A percentile compares a stretch with the other conserved stretches of the same genome.
phyloP scores from a whole-genome alignment of 1,140 invertebrate genomes.

The Orussus abietinus region DNA sequence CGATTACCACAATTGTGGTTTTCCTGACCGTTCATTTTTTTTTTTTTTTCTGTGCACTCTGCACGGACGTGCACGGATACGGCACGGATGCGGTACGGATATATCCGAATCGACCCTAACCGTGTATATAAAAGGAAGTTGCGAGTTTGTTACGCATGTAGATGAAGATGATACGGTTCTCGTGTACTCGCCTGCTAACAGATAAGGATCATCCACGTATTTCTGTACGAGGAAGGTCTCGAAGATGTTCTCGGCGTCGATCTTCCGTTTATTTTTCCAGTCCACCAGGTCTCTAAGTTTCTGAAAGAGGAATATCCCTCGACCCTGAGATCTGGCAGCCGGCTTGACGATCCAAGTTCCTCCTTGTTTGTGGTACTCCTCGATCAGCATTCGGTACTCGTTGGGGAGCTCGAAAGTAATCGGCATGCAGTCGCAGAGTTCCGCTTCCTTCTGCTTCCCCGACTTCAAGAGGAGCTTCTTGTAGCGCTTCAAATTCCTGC shows the following conservation, averaged over 20 bases:
- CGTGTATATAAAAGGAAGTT: no score
- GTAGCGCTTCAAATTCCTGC: slow-evolving; percentile 59
- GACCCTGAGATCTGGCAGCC: slow-evolving; percentile 50
- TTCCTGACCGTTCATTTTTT: no score
- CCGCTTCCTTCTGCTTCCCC: slow-evolving; percentile 35
- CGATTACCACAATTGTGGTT: no score
- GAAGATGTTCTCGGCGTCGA: slow-evolving; percentile 3
- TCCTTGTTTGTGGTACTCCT: slow-evolving; percentile 56
- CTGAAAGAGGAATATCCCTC: slow-evolving; percentile 61
- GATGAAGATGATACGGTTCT: no score
- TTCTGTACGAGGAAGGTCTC: slow-evolving; percentile 53
- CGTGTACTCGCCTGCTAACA: slow-evolving; percentile 65
- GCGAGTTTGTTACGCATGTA: no score
- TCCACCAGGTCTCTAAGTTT: slow-evolving; percentile 45
- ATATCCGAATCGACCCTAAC: no score
- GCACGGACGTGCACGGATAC: no score
- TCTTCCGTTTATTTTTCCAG: slow-evolving; percentile 29
- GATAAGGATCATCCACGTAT: slow-evolving; percentile 62
- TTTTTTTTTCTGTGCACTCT: no score
- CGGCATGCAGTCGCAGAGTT: slow-evolving; percentile 47
- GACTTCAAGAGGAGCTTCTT: slow-evolving; percentile 32
- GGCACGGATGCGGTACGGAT: no score
- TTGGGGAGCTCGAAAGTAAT: slow-evolving; percentile 48
- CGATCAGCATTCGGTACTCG: slow-evolving; percentile 55
- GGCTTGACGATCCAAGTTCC: slow-evolving; percentile 65